Percentiles rank a stretch among this genome's conserved stretches.
Evolutionary conservation across 2,113 vertebrate genomes (phyloP).

Genomic region (Dermatemys mawii): DNA sequence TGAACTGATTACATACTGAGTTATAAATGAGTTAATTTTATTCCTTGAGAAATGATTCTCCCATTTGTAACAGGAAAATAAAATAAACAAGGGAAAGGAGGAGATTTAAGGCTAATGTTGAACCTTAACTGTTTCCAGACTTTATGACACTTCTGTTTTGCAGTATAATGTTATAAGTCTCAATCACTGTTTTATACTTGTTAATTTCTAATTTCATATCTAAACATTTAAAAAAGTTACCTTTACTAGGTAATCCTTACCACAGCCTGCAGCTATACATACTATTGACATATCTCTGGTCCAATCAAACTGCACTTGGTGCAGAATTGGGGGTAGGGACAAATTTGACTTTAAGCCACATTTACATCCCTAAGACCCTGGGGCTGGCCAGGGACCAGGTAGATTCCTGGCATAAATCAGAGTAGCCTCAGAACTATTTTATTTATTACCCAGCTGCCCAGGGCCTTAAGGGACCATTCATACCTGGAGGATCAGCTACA

Average conservation of each 20-base stretch:
- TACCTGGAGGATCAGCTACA: neutral
- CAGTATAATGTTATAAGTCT: neutral
- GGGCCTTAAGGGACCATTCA: neutral
- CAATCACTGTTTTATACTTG: neutral
- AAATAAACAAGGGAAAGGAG: neutral
- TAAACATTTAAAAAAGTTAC: neutral
- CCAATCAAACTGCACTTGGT: neutral
- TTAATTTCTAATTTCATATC: neutral
- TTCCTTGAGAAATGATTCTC: constrained; percentile 55
- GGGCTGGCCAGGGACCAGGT: neutral
- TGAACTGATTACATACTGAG: constrained; percentile 58
- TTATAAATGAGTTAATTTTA: constrained; percentile 54
- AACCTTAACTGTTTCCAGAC: neutral
- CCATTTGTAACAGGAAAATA: constrained; percentile 46
- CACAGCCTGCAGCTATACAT: neutral
- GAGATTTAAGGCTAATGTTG: constrained; percentile 14
- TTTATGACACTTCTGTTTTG: constrained; percentile 3
- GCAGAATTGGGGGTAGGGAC: neutral
- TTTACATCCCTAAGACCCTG: neutral
- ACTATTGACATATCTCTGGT: neutral
- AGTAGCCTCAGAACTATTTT: neutral
- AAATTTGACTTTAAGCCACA: neutral
- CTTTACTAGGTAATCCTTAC: neutral
- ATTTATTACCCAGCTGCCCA: neutral
- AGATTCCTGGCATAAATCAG: neutral